Conservation (phyloP, 2,113 vertebrate genomes). For the Rhinichthys klamathensis region DNA sequence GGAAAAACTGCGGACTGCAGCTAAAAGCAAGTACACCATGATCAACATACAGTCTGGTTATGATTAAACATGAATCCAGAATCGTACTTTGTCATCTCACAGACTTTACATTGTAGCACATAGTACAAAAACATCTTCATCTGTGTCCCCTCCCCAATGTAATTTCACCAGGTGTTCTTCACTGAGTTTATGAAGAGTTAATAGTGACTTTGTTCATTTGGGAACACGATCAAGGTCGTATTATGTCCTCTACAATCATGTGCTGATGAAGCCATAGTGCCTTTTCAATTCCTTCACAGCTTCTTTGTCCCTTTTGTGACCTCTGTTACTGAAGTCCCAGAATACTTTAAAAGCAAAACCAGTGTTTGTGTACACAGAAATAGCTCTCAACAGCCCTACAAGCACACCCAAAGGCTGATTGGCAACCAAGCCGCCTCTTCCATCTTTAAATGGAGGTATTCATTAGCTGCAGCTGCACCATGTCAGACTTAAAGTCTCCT, state of each 20-base stretch:
- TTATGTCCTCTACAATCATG: conserved; percentile 49
- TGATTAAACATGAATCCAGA: not conserved
- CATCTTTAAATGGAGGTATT: conserved; percentile 56
- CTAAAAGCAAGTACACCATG: too few relatives aligned
- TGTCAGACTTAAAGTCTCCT: conserved; percentile 57
- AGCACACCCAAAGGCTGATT: conserved; percentile 48
- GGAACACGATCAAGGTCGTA: conserved; percentile 47
- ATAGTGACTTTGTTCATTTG: conserved; percentile 29
- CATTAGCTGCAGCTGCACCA: conserved; percentile 60
- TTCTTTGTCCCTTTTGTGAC: conserved; percentile 46
- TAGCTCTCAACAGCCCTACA: conserved; percentile 37
- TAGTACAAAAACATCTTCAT: not conserved
- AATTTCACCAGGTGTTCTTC: conserved; percentile 32
- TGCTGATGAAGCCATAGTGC: conserved; percentile 46
- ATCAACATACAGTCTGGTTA: not conserved
- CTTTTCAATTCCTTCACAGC: conserved; percentile 32
- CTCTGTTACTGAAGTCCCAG: conserved; percentile 38
- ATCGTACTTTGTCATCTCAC: not conserved
- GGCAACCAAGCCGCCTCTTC: conserved; percentile 36
- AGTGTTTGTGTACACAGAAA: conserved; percentile 47
- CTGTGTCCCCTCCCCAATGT: not conserved
- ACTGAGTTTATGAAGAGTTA: not conserved
- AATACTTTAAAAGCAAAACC: conserved; percentile 40
- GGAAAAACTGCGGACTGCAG: too few relatives aligned
- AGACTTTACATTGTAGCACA: conserved; percentile 15